A percentile compares a stretch with the other conserved stretches of the same genome.
Conservation (phyloP, 2,797 vertebrate genomes). For the Erithacus rubecula region DNA sequence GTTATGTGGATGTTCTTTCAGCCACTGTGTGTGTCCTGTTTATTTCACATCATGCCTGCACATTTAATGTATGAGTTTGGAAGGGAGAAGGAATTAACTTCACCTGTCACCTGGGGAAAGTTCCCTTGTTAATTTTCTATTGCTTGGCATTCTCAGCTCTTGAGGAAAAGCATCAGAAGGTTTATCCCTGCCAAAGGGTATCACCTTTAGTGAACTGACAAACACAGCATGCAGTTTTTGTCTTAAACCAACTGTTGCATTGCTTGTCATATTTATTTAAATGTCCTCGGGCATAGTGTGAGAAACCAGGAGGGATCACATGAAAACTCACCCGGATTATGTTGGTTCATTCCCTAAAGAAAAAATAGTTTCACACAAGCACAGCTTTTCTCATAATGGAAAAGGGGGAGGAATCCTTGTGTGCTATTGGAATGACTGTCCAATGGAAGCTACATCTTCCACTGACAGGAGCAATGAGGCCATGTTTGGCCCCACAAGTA, state of each 20-base stretch:
- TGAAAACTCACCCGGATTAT: neutral
- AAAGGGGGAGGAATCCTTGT: neutral
- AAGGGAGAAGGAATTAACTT: neutral
- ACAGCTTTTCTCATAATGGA: neutral
- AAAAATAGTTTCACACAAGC: neutral
- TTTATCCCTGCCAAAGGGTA: slow-evolving; percentile 3
- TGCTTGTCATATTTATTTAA: neutral
- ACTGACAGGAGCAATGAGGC: neutral
- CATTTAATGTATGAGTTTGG: neutral
- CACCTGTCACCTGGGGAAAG: slow-evolving; percentile 13
- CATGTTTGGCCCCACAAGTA: neutral
- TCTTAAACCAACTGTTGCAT: neutral
- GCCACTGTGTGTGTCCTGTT: neutral
- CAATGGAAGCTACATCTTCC: neutral
- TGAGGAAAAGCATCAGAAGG: neutral
- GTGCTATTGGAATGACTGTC: neutral
- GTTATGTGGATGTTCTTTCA: neutral
- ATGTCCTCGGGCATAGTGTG: fast-evolving
- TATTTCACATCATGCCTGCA: neutral
- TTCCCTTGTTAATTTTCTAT: slow-evolving; percentile 1
- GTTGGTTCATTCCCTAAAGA: neutral
- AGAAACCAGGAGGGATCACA: neutral
- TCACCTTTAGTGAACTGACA: neutral
- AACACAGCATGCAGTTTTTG: neutral
- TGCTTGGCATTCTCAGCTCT: neutral